Evolutionary conservation across 2,797 vertebrate species (phyloP).

Genomic region (Sternotherus odoratus): DNA sequence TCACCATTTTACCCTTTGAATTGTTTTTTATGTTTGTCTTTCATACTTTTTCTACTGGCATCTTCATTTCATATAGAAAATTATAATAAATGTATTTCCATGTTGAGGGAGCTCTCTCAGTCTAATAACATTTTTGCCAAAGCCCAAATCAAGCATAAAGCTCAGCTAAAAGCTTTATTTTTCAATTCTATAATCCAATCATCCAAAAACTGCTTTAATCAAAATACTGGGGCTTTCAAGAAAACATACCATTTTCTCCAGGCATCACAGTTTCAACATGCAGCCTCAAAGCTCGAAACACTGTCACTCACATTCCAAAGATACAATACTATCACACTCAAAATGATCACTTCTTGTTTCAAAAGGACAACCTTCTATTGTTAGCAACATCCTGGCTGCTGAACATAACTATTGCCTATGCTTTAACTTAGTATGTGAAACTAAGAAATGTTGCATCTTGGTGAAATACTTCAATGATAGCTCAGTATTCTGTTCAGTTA

Average conservation of each 20-base stretch:
- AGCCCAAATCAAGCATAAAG: conserved; percentile 38
- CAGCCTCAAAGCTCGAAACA: background rate
- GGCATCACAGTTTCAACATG: background rate
- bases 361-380: background rate
- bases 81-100: conserved; percentile 26
- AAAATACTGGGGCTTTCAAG: background rate
- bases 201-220: background rate
- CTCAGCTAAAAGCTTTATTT: conserved; percentile 37
- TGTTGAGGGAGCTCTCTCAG: background rate
- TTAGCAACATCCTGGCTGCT: background rate
- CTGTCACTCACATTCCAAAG: background rate
- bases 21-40: conserved; percentile 11
- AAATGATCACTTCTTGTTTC: background rate
- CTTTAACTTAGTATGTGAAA: background rate
- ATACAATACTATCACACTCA: background rate
- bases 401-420: background rate
- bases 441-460: background rate
- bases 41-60: conserved; percentile 6
- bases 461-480: background rate
- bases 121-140: conserved; percentile 11
- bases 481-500: background rate
- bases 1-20: conserved; percentile 34
- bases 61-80: conserved; percentile 6
- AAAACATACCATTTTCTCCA: background rate
- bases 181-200: conserved; percentile 24